Percentiles rank a stretch among this genome's conserved stretches.
These are phyloP conservation scores for Acrossocheilus fasciatus DNA, from an alignment of 2,797 vertebrate genomes.

Conservation along the genomic window DNA sequence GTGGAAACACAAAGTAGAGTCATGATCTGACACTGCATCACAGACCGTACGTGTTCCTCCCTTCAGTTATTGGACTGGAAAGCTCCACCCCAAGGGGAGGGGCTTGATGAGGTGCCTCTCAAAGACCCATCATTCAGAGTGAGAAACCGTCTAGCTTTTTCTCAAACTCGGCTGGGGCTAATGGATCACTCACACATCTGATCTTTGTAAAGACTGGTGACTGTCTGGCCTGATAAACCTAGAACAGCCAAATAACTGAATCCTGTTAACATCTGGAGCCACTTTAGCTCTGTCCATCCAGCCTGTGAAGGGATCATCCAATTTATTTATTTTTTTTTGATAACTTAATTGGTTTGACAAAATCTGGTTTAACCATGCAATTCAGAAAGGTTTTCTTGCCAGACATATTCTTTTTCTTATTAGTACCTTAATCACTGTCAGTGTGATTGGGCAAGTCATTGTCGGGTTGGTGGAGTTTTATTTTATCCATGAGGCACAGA, in stretches of 20 bases:
- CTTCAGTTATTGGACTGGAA: slow-evolving; percentile 71
- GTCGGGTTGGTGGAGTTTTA: slow-evolving; percentile 11
- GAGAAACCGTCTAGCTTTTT: slow-evolving; percentile 63
- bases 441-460: slow-evolving; percentile 22
- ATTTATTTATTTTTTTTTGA: background rate
- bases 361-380: background rate
- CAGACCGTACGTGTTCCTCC: slow-evolving; percentile 60
- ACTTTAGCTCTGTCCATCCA: slow-evolving; percentile 33
- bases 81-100: slow-evolving; percentile 61
- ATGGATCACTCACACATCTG: slow-evolving; percentile 43
- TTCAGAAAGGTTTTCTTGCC: slow-evolving; percentile 35
- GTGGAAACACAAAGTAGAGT: background rate
- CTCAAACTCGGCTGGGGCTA: slow-evolving; percentile 39
- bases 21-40: slow-evolving; percentile 32
- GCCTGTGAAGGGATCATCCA: background rate
- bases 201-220: slow-evolving; percentile 34
- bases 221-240: slow-evolving; percentile 44
- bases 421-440: slow-evolving; percentile 17
- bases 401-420: slow-evolving; percentile 35
- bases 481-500: background rate
- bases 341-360: background rate
- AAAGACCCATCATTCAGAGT: slow-evolving; percentile 77
- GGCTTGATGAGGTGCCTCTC: slow-evolving; percentile 67
- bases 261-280: slow-evolving; percentile 20
- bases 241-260: background rate